These are phyloP conservation scores for Labeo calbasu DNA, from an alignment of 2,797 vertebrate genomes.

Conservation along the genomic window DNA sequence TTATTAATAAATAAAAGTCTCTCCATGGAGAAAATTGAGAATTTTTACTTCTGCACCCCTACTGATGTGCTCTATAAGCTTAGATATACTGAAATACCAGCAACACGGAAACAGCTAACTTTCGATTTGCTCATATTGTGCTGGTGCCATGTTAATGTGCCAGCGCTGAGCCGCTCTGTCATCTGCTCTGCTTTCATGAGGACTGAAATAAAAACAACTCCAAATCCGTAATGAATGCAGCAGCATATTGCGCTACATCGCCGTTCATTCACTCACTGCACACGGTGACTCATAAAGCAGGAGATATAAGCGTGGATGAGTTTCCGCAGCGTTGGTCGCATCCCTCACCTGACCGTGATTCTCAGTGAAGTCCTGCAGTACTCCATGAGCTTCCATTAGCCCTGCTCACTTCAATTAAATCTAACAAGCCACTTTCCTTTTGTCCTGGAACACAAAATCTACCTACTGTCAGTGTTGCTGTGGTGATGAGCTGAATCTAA, in stretches of 20 bases:
- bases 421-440: constrained; percentile 46
- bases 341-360: constrained; percentile 17
- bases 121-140: constrained; percentile 27
- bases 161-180: constrained; percentile 4
- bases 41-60: not conserved
- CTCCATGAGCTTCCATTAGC: constrained; percentile 33
- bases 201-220: constrained; percentile 41
- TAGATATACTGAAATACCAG: constrained; percentile 5
- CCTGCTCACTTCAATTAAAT: constrained; percentile 49
- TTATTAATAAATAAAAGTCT: not conserved
- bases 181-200: constrained; percentile 27
- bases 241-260: constrained; percentile 31
- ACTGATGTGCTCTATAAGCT: not conserved
- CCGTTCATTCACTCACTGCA: constrained; percentile 27
- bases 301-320: not conserved
- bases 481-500: constrained; percentile 47
- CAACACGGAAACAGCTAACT: not conserved
- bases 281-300: constrained; percentile 9
- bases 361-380: constrained; percentile 21
- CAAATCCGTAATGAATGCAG: constrained; percentile 37
- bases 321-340: constrained; percentile 7
- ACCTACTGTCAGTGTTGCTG: constrained; percentile 50
- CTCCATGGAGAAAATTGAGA: not conserved
- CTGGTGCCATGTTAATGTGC: constrained; percentile 11
- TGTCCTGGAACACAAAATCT: constrained; percentile 44